Percentiles rank a stretch among this genome's conserved stretches.
Conservation (phyloP, 2,797 vertebrate genomes). For the Mormyrus hasselquistii region DNA sequence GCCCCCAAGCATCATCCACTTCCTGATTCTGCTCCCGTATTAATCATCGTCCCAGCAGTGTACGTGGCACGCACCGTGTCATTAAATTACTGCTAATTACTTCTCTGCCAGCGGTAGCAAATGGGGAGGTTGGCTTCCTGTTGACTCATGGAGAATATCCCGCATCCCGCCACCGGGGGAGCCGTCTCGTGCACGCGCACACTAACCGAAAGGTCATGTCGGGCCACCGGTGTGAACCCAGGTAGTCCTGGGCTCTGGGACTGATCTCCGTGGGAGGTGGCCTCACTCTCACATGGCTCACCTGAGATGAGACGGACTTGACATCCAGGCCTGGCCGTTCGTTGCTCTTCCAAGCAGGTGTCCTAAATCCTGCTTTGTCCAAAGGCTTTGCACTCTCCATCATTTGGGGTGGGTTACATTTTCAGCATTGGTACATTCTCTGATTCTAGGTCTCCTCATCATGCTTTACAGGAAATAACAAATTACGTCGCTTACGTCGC, state of each 20-base stretch:
- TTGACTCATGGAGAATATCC: conserved; percentile 36
- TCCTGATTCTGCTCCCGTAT: conserved; percentile 26
- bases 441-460: conserved; percentile 1
- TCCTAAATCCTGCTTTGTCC: background rate
- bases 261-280: background rate
- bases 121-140: conserved; percentile 54
- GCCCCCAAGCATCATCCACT: conserved; percentile 19
- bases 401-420: background rate
- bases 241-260: background rate
- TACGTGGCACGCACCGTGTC: conserved; percentile 18
- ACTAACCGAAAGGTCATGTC: background rate
- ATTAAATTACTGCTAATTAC: conserved; percentile 61
- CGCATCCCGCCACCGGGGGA: background rate
- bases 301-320: background rate
- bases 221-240: background rate
- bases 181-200: background rate
- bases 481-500: conserved; percentile 90
- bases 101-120: conserved; percentile 50
- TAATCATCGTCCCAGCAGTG: conserved; percentile 25
- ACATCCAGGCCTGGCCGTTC: background rate
- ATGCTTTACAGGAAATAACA: conserved; percentile 71
- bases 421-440: background rate
- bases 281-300: background rate
- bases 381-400: background rate
- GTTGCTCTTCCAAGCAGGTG: background rate